Conservation (phyloP, 2,888 invertebrate genomes). For the Parnassius glacialis region DNA sequence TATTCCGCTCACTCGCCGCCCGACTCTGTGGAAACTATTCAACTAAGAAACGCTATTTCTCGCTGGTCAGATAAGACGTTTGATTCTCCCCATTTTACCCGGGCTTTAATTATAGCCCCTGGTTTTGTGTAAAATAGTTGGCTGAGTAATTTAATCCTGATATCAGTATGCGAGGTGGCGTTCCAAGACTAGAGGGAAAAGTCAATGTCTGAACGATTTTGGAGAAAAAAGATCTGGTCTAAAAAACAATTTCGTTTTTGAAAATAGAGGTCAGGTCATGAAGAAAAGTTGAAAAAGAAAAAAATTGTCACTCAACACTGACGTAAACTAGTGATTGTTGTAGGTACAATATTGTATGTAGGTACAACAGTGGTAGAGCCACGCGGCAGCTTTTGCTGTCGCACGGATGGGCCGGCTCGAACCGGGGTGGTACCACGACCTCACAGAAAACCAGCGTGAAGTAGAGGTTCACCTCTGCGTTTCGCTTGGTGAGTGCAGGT, state of each 20-base stretch:
- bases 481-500: too few species aligned
- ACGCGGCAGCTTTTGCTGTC: too few species aligned
- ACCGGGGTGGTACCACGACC: too few species aligned
- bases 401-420: too few species aligned
- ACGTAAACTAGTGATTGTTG: too few species aligned
- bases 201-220: slow-evolving; percentile 36
- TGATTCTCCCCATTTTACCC: slow-evolving; percentile 75
- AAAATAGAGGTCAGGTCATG: too few species aligned
- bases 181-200: slow-evolving; percentile 46
- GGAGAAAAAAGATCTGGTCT: slow-evolving; percentile 27
- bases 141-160: slow-evolving; percentile 75
- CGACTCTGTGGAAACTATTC: slow-evolving; percentile 72
- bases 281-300: too few species aligned
- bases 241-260: slow-evolving; percentile 6
- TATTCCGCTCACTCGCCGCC: slow-evolving; percentile 77
- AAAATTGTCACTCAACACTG: too few species aligned
- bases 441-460: too few species aligned
- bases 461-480: too few species aligned
- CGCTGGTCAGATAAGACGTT: slow-evolving; percentile 79
- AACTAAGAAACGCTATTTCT: slow-evolving; percentile 77
- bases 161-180: slow-evolving; percentile 34
- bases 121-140: slow-evolving; percentile 81
- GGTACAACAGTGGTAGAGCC: too few species aligned
- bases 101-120: slow-evolving; percentile 78
- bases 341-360: too few species aligned